Evolutionary conservation across 2,888 invertebrate species (phyloP), one percentile per base, ranked within the genome.

Genomic region (Acleris sparsana): DNA sequence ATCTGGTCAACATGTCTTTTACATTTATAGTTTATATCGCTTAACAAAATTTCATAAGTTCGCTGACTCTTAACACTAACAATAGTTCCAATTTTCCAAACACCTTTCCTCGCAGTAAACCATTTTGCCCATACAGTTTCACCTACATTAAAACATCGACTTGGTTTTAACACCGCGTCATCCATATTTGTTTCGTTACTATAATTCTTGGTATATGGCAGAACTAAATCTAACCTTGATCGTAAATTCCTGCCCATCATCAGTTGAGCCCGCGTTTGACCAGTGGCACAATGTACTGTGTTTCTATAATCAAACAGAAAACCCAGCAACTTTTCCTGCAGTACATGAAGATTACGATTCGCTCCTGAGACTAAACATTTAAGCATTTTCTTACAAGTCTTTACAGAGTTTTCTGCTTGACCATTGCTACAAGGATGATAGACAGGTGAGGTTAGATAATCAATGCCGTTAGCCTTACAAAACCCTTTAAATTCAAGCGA

Each of bases 231-330:
- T 33, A 33, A 33, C 33, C 33, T 33, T 33, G 33, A 33, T 9
- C 33, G 33, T 11, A 33, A 33, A 11, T 33, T 33, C 11, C 33
- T 33, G 33, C 33, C 33, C 33, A 33, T 33, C 33, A 33, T 33
- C 22, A 56, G 44, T 16, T 44, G 43, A 22, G 44, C 56, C 9
- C 44, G 56, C n/a, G 56, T 17, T 18, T 20, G 9, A 6, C 56
- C 56, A 13, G 56, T 56, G 6, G 56, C 20, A 44, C 56, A 56
- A 44, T 56, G 56, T 9, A 44, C 18, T 11, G 56, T 22, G 56
- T 43, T 56, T 9, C 56, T 56, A 44, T 56, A 56, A 39, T 39
- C 20, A 44, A 56, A 56, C 20, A 56, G 16, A 22, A n/a, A 56
- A 56, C 44, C 20, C 43, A 56, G 17, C 22, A 43, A 56, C 13